Conservation (phyloP, 1,140 invertebrate species). For the Orchesella cincta region DNA sequence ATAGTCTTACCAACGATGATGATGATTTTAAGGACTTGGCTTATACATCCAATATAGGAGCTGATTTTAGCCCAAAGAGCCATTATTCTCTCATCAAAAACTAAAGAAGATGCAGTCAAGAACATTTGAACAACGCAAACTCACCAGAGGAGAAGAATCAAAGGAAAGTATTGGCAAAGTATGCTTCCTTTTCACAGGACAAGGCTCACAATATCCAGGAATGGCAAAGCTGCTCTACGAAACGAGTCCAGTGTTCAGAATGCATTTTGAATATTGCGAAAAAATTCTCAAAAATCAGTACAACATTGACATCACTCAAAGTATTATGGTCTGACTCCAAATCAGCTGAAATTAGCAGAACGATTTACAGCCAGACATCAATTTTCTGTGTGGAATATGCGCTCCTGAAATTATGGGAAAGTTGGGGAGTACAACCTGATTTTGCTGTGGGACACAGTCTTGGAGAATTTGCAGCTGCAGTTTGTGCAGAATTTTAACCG, state of each 20-base stretch:
- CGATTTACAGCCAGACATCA: slow-evolving; percentile 41
- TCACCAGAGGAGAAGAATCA: too few species aligned
- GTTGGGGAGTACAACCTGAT: slow-evolving; percentile 38
- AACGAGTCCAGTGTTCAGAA: slow-evolving; percentile 27
- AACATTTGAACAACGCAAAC: too few species aligned
- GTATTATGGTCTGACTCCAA: background rate
- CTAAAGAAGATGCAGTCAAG: too few species aligned
- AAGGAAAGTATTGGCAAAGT: slow-evolving; percentile 31
- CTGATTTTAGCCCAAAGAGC: too few species aligned
- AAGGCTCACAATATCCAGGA: slow-evolving; percentile 41
- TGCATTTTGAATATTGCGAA: slow-evolving; percentile 28
- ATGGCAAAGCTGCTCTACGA: slow-evolving; percentile 41
- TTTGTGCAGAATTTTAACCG: slow-evolving; percentile 35
- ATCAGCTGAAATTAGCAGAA: background rate
- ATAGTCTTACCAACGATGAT: too few species aligned
- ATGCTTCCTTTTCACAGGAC: slow-evolving; percentile 43
- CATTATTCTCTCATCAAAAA: too few species aligned
- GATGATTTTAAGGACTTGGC: too few species aligned
- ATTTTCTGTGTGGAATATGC: slow-evolving; percentile 43
- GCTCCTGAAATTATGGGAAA: slow-evolving; percentile 37
- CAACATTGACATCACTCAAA: background rate
- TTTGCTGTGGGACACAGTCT: slow-evolving; percentile 41
- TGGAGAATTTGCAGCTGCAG: slow-evolving; percentile 42
- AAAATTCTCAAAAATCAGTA: slow-evolving; percentile 24
- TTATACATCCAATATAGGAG: too few species aligned